Evolutionary conservation across 2,888 invertebrate genomes (phyloP).

Genomic region (Ferdinandea cuprea): DNA sequence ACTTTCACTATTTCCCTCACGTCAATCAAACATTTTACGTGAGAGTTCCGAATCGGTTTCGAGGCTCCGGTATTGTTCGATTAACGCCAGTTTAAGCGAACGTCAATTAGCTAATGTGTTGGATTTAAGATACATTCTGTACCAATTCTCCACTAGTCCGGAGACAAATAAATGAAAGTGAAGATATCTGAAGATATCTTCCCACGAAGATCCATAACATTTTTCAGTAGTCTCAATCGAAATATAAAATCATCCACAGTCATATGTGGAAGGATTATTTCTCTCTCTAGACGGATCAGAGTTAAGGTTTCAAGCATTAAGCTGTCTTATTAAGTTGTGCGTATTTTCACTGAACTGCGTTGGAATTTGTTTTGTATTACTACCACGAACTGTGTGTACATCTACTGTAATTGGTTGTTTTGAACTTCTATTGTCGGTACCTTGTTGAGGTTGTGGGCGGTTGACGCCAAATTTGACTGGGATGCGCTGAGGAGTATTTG

Average conservation of each 20-base stretch:
- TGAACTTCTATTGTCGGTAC: neutral
- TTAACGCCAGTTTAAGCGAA: neutral
- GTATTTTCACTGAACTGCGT: neutral
- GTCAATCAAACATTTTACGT: neutral
- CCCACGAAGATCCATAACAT: neutral
- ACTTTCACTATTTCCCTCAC: neutral
- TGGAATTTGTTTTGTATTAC: neutral
- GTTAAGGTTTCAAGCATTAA: too few relatives aligned
- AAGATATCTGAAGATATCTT: neutral
- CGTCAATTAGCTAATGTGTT: neutral
- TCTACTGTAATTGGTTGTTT: neutral
- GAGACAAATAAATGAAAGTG: neutral
- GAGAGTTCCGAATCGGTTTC: conserved; percentile 14
- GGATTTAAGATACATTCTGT: neutral
- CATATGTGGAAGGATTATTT: neutral
- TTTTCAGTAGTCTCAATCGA: neutral
- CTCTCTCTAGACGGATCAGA: too few relatives aligned
- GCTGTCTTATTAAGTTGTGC: neutral
- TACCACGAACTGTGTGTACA: neutral
- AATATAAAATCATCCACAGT: neutral
- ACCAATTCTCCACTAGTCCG: neutral
- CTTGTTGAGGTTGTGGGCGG: neutral
- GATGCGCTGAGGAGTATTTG: neutral
- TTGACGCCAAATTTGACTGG: neutral
- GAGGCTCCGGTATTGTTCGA: conserved; percentile 11